These are phyloP conservation scores for Jordanella pulchra DNA, from an alignment of 2,797 vertebrate species.

Conservation along the genomic window DNA sequence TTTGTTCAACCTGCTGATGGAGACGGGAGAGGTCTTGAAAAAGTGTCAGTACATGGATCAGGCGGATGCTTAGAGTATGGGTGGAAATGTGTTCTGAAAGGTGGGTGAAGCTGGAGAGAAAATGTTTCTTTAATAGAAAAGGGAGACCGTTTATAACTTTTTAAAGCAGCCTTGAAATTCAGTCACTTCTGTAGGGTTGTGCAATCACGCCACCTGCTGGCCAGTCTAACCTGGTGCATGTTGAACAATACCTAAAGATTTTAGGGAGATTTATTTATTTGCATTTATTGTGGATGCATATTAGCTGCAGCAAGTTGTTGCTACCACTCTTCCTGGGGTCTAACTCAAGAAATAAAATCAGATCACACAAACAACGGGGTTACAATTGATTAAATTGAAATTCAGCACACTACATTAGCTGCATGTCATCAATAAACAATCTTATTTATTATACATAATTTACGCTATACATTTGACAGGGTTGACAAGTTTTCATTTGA, in stretches of 20 bases:
- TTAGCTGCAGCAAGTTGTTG: too few species aligned
- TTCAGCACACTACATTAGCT: too few species aligned
- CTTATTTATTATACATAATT: too few species aligned
- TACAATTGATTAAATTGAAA: too few species aligned
- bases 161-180: not conserved
- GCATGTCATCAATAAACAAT: too few species aligned
- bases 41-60: not conserved
- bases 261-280: not conserved
- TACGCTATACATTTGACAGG: too few species aligned
- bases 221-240: slow-evolving; percentile 75
- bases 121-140: not conserved
- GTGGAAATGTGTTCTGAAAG: not conserved
- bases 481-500: too few species aligned
- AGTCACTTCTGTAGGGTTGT: slow-evolving; percentile 14
- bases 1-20: too few species aligned
- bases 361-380: too few species aligned
- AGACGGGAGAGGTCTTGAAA: not conserved
- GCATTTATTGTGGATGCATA: too few species aligned
- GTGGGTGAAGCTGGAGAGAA: not conserved
- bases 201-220: slow-evolving; percentile 86
- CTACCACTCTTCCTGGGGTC: too few species aligned
- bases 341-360: too few species aligned
- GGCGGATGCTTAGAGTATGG: not conserved
- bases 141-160: not conserved
- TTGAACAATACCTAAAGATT: not conserved